Evolutionary conservation across 2,113 vertebrate genomes (phyloP).

Genomic region (Verasper variegatus): DNA sequence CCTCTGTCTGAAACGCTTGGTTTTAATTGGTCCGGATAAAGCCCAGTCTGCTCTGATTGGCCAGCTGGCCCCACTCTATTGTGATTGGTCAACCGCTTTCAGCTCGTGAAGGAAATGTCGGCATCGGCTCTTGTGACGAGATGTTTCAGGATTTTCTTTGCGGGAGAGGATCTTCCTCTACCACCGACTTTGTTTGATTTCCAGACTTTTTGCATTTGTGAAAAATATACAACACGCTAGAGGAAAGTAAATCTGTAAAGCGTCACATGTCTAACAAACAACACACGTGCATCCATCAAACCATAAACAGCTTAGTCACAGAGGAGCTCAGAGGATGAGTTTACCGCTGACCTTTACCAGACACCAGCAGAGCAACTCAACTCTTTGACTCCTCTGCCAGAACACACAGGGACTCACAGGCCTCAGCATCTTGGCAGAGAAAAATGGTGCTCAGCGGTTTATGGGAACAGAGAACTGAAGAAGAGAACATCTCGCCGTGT

Average conservation of each 20-base stretch:
- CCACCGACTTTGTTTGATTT: background rate
- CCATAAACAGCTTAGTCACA: conserved; percentile 50
- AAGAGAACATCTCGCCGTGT: conserved; percentile 20
- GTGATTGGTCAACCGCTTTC: too few species aligned
- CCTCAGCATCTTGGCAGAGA: conserved; percentile 50
- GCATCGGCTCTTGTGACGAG: too few species aligned
- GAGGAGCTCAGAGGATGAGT: conserved; percentile 22
- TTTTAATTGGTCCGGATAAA: too few species aligned
- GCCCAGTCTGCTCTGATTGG: too few species aligned
- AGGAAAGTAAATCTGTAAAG: background rate
- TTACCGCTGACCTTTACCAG: conserved; percentile 56
- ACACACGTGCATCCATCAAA: conserved; percentile 22
- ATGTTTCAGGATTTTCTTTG: too few species aligned
- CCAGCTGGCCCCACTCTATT: too few species aligned
- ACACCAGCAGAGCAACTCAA: conserved; percentile 45
- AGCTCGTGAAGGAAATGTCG: too few species aligned
- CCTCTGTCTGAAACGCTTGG: too few species aligned
- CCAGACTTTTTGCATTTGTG: background rate
- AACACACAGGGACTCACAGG: conserved; percentile 45
- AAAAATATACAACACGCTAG: background rate
- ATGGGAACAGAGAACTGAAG: conserved; percentile 47
- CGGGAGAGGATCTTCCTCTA: background rate
- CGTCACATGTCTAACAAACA: conserved; percentile 20
- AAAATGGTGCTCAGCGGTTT: conserved; percentile 38
- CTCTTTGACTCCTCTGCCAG: conserved; percentile 41